These are phyloP conservation scores for Orientallactaga sibirica DNA, from an alignment of 2,797 vertebrate genomes.

Conservation along the genomic window DNA sequence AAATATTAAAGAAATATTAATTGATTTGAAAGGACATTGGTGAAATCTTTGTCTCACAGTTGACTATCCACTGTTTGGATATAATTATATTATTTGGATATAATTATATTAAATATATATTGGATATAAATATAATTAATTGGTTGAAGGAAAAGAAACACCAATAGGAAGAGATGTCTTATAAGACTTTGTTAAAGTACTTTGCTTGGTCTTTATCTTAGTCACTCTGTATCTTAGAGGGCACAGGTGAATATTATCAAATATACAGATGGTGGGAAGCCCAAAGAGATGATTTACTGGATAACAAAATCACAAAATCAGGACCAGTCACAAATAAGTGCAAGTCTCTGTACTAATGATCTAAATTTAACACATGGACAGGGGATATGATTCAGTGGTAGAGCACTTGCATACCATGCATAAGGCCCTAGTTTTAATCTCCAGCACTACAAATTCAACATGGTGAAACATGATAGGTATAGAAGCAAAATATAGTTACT, in stretches of 20 bases:
- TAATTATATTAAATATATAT: too few relatives aligned
- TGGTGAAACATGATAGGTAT: not conserved
- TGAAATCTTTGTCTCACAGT: not conserved
- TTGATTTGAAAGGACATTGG: constrained; percentile 1
- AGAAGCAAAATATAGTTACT: not conserved
- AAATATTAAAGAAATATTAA: not conserved
- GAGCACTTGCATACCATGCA: not conserved
- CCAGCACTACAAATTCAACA: not conserved
- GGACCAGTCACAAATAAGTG: not conserved
- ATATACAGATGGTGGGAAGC: not conserved
- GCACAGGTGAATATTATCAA: not conserved
- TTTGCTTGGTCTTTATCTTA: not conserved
- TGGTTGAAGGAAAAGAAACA: not conserved
- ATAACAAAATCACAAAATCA: not conserved
- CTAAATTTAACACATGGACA: not conserved
- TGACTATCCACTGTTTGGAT: not conserved
- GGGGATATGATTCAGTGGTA: not conserved
- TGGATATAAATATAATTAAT: not conserved
- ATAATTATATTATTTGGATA: not conserved
- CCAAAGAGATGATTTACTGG: constrained; percentile 13
- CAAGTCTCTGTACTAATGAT: not conserved
- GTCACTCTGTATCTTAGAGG: not conserved
- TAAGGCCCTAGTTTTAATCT: not conserved
- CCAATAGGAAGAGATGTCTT: not conserved
- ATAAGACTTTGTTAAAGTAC: not conserved